A percentile compares a stretch with the other conserved stretches of the same genome.
These are phyloP conservation scores for Pampusana beccarii DNA, from an alignment of 2,113 vertebrate species.

Conservation along the genomic window DNA sequence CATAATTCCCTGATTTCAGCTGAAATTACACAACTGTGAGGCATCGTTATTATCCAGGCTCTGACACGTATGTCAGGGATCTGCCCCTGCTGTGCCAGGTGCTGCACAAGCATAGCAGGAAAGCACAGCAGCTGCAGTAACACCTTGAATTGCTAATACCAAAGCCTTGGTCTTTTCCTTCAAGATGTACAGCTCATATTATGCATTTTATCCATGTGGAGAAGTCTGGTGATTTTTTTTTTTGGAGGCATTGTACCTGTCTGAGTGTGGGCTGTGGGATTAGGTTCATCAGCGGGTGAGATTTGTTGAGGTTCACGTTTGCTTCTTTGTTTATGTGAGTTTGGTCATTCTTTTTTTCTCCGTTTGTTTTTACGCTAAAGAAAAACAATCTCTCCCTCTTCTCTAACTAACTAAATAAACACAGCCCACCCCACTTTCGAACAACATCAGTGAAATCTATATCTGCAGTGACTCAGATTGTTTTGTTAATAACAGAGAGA, in stretches of 20 bases:
- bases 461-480: conserved; percentile 25
- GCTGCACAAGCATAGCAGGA: background rate
- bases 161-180: background rate
- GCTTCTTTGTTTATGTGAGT: background rate
- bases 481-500: conserved; percentile 36
- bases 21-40: background rate
- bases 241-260: background rate
- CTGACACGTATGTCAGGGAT: accelerated
- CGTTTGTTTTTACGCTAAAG: background rate
- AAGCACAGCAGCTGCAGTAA: background rate
- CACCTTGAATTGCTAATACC: background rate
- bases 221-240: background rate
- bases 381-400: background rate
- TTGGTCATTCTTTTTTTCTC: background rate
- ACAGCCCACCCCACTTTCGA: background rate
- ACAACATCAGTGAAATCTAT: conserved; percentile 31
- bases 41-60: background rate
- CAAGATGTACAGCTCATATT: background rate
- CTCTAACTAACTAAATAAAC: conserved; percentile 25
- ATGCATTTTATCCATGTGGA: background rate
- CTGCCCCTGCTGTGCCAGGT: accelerated
- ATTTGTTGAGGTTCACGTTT: background rate
- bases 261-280: background rate
- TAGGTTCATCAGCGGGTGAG: background rate
- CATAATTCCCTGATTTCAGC: background rate